Evolutionary conservation across 2,888 invertebrate genomes (phyloP), one percentile per base, ranked within the genome.

Genomic region (Tuta absoluta): DNA sequence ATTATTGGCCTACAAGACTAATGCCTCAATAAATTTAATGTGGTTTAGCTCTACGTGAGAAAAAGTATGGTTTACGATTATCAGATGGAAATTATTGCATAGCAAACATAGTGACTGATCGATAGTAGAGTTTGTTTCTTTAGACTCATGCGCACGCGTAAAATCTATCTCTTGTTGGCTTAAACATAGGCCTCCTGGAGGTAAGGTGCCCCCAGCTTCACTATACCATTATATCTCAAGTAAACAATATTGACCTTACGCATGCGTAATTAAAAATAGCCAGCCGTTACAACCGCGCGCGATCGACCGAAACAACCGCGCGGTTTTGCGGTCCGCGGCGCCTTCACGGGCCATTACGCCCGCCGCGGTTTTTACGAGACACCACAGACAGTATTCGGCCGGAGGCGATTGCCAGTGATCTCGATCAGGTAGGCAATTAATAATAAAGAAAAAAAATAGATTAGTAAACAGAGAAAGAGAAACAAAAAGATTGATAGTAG

Each of bases 301-400:
- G 70, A 72, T 72, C 69, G 68, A 66, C 67, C 69, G 72, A 67
- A 70, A 71, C 72, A 66, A 57, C 56, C 17, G 66, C 64, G 62
- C 19, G 19, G 59, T 67, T 67, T 69, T 69, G 67, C 53, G 21
- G 33, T 37, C 38, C 48, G n/a, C 56, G 72, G 73, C 74, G 72
- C 72, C 73, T 71, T 57, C 61, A 69, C 71, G 73, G 68, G 49
- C 70, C 71, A 73, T 74, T 73, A 70, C 68, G 60, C 67, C n/a
- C 8, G 19, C 37, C 64, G 23, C 21, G 65, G 63, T 64, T 66
- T 59, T 64, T 59, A 63, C 61, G 60, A 65, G 53, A 14, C 53
- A 23, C 45, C n/a, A 45, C 17, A 33, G 63, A 62, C 61, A 51
- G 60, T 38, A 62, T 28, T 61, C 33, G 37, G 28, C 60, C 51